phyloP scores from a whole-genome alignment of 2,113 vertebrate genomes.

The Turnix velox region DNA sequence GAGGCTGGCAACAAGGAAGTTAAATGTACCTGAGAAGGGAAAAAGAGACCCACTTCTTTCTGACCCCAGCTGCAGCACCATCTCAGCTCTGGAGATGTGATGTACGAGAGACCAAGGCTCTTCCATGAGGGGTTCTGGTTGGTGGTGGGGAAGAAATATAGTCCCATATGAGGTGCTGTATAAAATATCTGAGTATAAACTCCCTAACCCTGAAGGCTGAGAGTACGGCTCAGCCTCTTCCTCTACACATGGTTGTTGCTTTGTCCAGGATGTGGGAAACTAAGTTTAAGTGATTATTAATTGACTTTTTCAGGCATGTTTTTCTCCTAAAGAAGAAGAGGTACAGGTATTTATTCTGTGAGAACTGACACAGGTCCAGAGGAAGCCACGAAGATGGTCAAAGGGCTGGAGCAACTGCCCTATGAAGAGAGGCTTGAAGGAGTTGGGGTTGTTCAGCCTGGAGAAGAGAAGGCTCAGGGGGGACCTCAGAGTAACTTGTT shows the following conservation, averaged over 20 bases:
- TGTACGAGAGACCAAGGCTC: not conserved
- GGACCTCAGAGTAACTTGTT: no score
- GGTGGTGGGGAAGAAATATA: rapidly evolving
- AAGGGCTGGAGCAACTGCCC: no score
- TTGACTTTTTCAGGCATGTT: not conserved
- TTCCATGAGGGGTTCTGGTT: not conserved
- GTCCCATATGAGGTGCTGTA: not conserved
- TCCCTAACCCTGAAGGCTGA: not conserved
- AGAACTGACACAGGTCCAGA: conserved; percentile 10
- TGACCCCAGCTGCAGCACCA: not conserved
- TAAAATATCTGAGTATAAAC: not conserved
- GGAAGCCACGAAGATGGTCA: no score
- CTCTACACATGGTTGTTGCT: not conserved
- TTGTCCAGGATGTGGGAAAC: not conserved
- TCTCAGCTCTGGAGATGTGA: no score
- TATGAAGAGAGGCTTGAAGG: no score
- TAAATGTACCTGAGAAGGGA: not conserved
- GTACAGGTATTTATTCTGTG: not conserved
- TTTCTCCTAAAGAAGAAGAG: not conserved
- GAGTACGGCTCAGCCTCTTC: not conserved
- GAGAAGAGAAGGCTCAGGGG: no score
- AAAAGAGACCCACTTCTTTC: not conserved
- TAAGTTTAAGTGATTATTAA: not conserved
- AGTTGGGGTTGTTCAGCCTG: no score
- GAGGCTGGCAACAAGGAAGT: not conserved